phyloP scores from a whole-genome alignment of 30 jellyfish, hydroid and myxozoan genomes.

The Chironex yamaguchii region DNA sequence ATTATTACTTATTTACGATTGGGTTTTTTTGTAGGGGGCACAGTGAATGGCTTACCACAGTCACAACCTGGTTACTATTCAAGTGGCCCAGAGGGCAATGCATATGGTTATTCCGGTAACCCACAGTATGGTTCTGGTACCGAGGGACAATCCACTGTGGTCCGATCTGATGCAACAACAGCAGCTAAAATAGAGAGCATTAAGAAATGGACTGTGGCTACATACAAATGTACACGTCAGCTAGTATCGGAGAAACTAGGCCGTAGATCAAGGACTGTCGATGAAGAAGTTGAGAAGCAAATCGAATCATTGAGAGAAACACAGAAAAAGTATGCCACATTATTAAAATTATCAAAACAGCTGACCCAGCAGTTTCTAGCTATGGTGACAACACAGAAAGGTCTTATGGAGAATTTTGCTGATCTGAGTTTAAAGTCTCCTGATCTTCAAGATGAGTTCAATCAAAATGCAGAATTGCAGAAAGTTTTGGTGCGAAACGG shows the following conservation, averaged over 20 bases:
- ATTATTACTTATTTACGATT: too few relatives aligned
- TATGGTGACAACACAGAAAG: slow-evolving; percentile 89
- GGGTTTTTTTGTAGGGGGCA: background rate
- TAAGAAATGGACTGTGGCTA: slow-evolving; percentile 97
- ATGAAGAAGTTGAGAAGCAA: slow-evolving; percentile 94
- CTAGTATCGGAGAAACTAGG: slow-evolving; percentile 97
- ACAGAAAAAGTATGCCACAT: slow-evolving; percentile 84
- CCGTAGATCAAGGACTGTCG: slow-evolving; percentile 96
- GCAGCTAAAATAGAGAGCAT: slow-evolving; percentile 93
- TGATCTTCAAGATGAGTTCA: slow-evolving; percentile 95
- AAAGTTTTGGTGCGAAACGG: slow-evolving; percentile 93
- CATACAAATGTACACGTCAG: slow-evolving; percentile 95
- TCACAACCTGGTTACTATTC: background rate
- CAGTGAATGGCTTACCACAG: background rate
- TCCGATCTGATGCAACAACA: slow-evolving; percentile 72
- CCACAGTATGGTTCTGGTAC: slow-evolving; percentile 41
- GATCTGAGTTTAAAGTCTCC: slow-evolving; percentile 97
- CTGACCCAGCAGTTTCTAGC: slow-evolving; percentile 77
- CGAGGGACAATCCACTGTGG: slow-evolving; percentile 45
- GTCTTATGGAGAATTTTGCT: slow-evolving; percentile 79
- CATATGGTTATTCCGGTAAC: slow-evolving; percentile 67
- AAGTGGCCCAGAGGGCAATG: slow-evolving; percentile 66
- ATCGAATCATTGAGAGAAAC: slow-evolving; percentile 90
- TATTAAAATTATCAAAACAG: slow-evolving; percentile 90
- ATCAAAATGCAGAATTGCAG: slow-evolving; percentile 97